A percentile compares a stretch with the other conserved stretches of the same genome.
Evolutionary conservation across 2,113 vertebrate genomes (phyloP).

Genomic region (Ammodytes marinus): DNA sequence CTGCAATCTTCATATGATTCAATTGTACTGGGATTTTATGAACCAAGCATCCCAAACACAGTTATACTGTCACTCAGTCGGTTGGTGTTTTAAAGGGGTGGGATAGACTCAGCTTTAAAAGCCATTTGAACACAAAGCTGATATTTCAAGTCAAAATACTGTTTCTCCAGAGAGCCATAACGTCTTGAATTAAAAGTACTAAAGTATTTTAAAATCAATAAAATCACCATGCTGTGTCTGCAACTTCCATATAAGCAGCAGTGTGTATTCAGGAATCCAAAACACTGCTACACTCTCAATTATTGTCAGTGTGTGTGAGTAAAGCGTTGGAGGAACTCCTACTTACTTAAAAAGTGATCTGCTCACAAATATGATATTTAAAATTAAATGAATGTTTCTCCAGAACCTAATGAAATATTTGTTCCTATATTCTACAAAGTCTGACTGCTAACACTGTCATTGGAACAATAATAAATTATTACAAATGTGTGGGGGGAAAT

Average conservation of each 20-base stretch:
- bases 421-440: not conserved
- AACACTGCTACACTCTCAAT: not conserved
- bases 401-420: not conserved
- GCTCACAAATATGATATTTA: not conserved
- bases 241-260: slow-evolving; percentile 40
- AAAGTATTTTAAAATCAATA: slow-evolving; percentile 42
- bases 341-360: not conserved
- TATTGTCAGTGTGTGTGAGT: not conserved
- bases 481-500: not conserved
- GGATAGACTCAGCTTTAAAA: not conserved
- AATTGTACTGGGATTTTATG: slow-evolving; percentile 47
- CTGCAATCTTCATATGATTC: slow-evolving; percentile 43
- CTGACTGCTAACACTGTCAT: not conserved
- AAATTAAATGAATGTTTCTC: not conserved
- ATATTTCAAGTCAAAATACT: not conserved
- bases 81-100: not conserved
- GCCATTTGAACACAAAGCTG: slow-evolving; percentile 1
- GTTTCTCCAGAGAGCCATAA: no score
- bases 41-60: slow-evolving; percentile 23
- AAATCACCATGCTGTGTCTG: slow-evolving; percentile 67
- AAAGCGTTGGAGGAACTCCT: not conserved
- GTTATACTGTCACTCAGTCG: not conserved
- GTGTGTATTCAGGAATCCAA: slow-evolving; percentile 34
- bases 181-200: not conserved
- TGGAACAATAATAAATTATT: not conserved